A percentile compares a stretch with the other conserved stretches of the same genome.
These are phyloP conservation scores for Spermophilus dauricus DNA, from an alignment of 2,113 vertebrate species.

Conservation along the genomic window DNA sequence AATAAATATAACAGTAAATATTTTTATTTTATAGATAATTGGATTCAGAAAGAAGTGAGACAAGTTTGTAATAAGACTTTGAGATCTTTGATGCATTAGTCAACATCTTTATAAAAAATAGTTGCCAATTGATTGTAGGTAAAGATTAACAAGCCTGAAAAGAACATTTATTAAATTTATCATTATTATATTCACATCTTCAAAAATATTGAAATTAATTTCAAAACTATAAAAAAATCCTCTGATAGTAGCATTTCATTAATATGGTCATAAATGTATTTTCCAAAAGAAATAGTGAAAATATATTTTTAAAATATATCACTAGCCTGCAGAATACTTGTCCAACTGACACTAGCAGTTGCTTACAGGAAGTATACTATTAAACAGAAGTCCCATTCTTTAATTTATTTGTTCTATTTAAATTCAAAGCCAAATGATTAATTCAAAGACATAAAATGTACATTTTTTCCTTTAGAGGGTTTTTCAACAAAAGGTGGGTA, in stretches of 20 bases:
- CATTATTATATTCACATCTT: neutral
- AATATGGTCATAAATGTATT: neutral
- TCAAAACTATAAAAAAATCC: neutral
- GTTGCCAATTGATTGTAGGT: neutral
- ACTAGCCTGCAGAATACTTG: neutral
- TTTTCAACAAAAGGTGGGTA: neutral
- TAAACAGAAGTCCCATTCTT: neutral
- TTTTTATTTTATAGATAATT: constrained; percentile 45
- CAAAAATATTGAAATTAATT: constrained; percentile 1
- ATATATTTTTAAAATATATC: neutral
- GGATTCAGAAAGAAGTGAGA: neutral
- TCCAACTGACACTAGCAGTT: neutral
- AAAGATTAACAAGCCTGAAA: neutral
- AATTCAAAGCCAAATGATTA: neutral
- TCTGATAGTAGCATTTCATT: neutral
- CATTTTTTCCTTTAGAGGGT: neutral
- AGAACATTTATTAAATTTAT: neutral
- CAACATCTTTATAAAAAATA: constrained; percentile 29
- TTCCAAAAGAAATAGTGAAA: neutral
- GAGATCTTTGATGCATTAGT: neutral
- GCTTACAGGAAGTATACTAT: neutral
- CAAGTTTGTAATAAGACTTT: neutral
- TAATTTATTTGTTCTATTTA: neutral
- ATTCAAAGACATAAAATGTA: neutral
- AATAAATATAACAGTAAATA: neutral